Conservation (phyloP, 2,797 vertebrate genomes). For the Gallinago nigripennis region DNA sequence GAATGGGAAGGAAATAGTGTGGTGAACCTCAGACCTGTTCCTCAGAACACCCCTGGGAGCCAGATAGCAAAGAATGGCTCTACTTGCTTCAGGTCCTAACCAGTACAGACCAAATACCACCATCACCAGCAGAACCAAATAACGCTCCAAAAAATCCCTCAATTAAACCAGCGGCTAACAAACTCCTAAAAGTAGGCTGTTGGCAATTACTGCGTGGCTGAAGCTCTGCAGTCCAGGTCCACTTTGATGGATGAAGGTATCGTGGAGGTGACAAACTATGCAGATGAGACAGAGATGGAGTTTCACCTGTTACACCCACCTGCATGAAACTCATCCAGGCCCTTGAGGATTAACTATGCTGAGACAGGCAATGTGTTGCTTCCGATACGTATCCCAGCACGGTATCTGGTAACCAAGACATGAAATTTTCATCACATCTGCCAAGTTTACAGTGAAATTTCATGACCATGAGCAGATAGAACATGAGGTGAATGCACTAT, state of each 20-base stretch:
- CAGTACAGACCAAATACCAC: background rate
- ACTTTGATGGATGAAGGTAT: background rate
- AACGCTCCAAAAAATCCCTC: background rate
- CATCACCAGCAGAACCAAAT: background rate
- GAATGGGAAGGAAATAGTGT: accelerated
- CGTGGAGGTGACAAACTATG: background rate
- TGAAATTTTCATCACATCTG: background rate
- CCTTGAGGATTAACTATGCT: background rate
- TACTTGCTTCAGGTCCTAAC: background rate
- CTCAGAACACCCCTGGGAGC: background rate
- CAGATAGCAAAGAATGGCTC: background rate
- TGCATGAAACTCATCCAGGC: background rate
- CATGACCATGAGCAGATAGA: background rate
- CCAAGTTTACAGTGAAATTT: background rate
- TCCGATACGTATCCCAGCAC: background rate
- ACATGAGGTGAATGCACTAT: background rate
- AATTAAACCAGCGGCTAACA: background rate
- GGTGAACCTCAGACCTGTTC: background rate
- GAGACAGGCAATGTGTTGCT: background rate
- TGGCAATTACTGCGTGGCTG: background rate
- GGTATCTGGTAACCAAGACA: background rate
- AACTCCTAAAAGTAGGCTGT: background rate
- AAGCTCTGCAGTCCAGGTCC: background rate
- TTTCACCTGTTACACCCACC: background rate
- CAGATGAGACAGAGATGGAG: background rate